Percentiles rank a stretch among this genome's conserved stretches.
phyloP scores from a whole-genome alignment of 2,113 vertebrate genomes.

The Oenanthe melanoleuca region DNA sequence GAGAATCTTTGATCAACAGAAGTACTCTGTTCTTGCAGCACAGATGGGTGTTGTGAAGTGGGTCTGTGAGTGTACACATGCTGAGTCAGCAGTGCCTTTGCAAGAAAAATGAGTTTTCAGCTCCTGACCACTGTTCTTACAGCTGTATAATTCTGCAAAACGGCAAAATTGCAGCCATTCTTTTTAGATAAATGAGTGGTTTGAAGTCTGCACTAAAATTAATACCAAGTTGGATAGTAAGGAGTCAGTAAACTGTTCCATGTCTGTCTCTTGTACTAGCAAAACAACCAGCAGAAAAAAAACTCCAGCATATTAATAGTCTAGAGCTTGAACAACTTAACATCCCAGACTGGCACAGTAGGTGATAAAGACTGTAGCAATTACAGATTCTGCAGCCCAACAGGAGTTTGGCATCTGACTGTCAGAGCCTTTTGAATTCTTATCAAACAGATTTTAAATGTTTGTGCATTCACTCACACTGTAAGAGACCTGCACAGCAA shows the following conservation, averaged over 20 bases:
- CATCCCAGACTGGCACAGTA: not conserved
- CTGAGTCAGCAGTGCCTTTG: not conserved
- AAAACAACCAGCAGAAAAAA: not conserved
- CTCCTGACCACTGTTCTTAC: not conserved
- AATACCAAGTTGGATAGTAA: not conserved
- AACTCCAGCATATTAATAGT: not conserved
- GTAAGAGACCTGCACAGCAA: not conserved
- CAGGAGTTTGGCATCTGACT: not conserved
- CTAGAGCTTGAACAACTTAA: not conserved
- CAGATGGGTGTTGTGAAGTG: not conserved
- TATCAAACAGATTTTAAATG: not conserved
- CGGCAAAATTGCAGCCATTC: not conserved
- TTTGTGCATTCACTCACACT: not conserved
- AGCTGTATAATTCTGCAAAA: not conserved
- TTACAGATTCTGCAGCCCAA: not conserved
- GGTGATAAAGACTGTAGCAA: not conserved
- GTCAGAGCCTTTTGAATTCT: not conserved
- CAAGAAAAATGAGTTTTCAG: not conserved
- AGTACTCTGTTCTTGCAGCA: not conserved
- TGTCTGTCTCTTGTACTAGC: not conserved
- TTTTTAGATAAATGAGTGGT: not conserved
- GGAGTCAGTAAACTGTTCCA: not conserved
- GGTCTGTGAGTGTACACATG: rapidly evolving
- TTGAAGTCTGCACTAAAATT: not conserved
- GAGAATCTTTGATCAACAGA: not conserved